Evolutionary conservation across 1,140 invertebrate genomes (phyloP).

Genomic region (Saccostrea echinata): DNA sequence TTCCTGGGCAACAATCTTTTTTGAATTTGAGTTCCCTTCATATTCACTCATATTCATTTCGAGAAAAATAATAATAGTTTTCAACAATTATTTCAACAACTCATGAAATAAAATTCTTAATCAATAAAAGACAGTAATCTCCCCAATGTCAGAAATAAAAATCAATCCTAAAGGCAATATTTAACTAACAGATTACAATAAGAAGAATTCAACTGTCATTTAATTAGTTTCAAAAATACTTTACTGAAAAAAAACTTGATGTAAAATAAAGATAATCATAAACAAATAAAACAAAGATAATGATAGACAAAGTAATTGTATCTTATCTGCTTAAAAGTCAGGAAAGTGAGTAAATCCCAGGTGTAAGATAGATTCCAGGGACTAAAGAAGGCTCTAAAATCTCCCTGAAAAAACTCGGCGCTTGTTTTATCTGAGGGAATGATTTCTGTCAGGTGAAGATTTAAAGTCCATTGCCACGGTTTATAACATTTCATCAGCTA

Average conservation of each 20-base stretch:
- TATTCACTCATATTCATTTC: too few relatives aligned
- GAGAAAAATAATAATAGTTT: too few relatives aligned
- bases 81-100: too few relatives aligned
- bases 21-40: too few relatives aligned
- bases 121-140: neutral
- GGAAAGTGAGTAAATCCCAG: neutral
- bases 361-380: neutral
- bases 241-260: neutral
- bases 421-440: neutral
- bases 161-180: neutral
- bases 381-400: neutral
- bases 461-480: constrained; percentile 1
- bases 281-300: neutral
- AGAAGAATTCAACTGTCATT: neutral
- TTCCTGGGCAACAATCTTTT: too few relatives aligned
- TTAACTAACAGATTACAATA: neutral
- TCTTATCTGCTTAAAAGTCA: constrained; percentile 6
- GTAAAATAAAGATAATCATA: neutral
- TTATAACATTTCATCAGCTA: constrained; percentile 32
- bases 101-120: too few relatives aligned
- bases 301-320: neutral
- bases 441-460: constrained; percentile 24
- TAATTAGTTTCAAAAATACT: neutral
- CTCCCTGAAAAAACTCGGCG: neutral
- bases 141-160: neutral